phyloP scores from a whole-genome alignment of 2,113 vertebrate genomes.

The Erythrolamprus reginae region DNA sequence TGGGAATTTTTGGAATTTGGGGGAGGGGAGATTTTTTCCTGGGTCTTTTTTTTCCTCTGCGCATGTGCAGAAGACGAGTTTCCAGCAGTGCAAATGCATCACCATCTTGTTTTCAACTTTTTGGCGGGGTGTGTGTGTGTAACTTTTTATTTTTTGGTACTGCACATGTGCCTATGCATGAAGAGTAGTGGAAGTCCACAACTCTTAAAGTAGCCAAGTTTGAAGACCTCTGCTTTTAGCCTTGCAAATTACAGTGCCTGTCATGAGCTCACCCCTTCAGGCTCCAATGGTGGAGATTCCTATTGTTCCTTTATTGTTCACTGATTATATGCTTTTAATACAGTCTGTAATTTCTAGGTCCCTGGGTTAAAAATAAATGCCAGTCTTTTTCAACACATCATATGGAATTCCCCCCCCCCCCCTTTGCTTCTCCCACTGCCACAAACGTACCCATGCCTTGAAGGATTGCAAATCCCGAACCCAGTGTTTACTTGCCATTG shows the following conservation, averaged over 20 bases:
- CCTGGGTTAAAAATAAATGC: constrained; percentile 16
- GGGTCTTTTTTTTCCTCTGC: too few species aligned
- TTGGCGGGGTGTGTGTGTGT: too few species aligned
- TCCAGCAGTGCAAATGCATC: too few species aligned
- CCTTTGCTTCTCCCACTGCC: background rate
- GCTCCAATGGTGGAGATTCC: background rate
- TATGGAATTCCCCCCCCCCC: background rate
- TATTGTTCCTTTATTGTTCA: background rate
- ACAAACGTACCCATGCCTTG: background rate
- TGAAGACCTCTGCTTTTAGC: background rate
- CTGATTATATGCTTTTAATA: background rate
- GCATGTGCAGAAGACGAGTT: too few species aligned
- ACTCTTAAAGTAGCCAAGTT: too few species aligned
- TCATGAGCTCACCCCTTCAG: background rate
- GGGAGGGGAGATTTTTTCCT: too few species aligned
- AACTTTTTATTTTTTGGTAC: too few species aligned
- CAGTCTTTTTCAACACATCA: background rate
- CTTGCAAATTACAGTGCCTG: background rate
- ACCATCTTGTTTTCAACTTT: too few species aligned
- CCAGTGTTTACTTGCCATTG: constrained; percentile 24
- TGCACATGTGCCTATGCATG: too few species aligned
- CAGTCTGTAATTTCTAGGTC: constrained; percentile 6
- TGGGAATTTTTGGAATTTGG: too few species aligned
- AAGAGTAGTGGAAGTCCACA: too few species aligned
- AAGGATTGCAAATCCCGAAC: constrained; percentile 1